Evolutionary conservation across 2,888 invertebrate species (phyloP).

Genomic region (Nephrotoma guestfalica): DNA sequence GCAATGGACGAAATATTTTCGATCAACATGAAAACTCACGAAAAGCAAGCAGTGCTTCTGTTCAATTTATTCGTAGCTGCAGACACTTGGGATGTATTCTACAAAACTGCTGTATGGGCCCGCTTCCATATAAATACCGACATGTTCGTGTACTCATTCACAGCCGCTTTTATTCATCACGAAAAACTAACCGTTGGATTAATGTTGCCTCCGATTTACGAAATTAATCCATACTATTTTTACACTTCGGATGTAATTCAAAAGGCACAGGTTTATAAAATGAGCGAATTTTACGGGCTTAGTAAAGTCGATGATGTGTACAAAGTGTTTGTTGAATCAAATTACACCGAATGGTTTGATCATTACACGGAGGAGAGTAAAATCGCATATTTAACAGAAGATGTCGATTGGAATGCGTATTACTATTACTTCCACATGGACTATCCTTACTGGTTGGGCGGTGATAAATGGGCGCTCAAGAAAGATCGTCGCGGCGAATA

Average conservation of each 20-base stretch:
- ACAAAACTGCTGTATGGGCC: conserved; percentile 52
- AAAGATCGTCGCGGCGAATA: conserved; percentile 47
- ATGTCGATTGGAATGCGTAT: conserved; percentile 58
- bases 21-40: conserved; percentile 19
- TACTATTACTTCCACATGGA: conserved; percentile 52
- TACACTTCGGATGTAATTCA: conserved; percentile 41
- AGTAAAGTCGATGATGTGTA: conserved; percentile 36
- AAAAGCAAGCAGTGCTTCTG: conserved; percentile 42
- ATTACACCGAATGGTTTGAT: conserved; percentile 48
- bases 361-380: conserved; percentile 43
- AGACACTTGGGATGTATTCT: conserved; percentile 59
- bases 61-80: conserved; percentile 52
- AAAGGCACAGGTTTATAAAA: conserved; percentile 33
- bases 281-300: conserved; percentile 40
- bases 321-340: conserved; percentile 45
- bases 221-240: conserved; percentile 49
- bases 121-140: conserved; percentile 47
- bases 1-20: conserved; percentile 23
- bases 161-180: conserved; percentile 43
- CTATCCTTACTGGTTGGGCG: conserved; percentile 55
- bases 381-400: conserved; percentile 59
- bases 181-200: conserved; percentile 37
- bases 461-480: conserved; percentile 25
- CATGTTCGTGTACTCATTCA: conserved; percentile 45
- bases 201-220: conserved; percentile 51